Conservation (phyloP, 2,888 invertebrate species). For the Dasysyrphus tricinctus region DNA sequence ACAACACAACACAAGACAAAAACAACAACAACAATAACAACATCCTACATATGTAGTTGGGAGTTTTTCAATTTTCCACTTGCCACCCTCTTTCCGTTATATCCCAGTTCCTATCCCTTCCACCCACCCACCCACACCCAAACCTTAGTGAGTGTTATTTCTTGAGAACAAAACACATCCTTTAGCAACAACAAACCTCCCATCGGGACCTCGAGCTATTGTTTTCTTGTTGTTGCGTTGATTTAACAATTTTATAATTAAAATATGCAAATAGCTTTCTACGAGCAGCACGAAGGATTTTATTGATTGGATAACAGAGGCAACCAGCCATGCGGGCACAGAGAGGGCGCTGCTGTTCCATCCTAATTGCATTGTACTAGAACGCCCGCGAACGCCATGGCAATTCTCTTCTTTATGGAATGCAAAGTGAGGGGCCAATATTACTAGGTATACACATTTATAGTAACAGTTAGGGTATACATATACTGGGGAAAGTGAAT, state of each 20-base stretch:
- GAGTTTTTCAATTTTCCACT: conserved; percentile 71
- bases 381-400: conserved; percentile 46
- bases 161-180: conserved; percentile 11
- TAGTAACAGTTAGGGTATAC: not conserved
- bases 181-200: conserved; percentile 20
- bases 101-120: conserved; percentile 1
- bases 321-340: not conserved
- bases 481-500: not conserved
- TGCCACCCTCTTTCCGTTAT: conserved; percentile 19
- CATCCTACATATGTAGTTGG: conserved; percentile 67
- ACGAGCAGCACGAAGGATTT: conserved; percentile 60
- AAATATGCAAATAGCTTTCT: conserved; percentile 74
- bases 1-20: conserved; percentile 14
- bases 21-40: conserved; percentile 17
- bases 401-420: conserved; percentile 25
- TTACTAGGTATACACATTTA: conserved; percentile 1
- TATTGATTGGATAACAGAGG: conserved; percentile 62
- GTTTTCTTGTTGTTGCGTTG: conserved; percentile 72
- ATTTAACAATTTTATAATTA: conserved; percentile 75
- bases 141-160: conserved; percentile 28
- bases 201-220: conserved; percentile 48
- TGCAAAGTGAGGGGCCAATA: conserved; percentile 36
- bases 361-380: conserved; percentile 70
- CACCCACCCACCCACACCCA: not conserved
- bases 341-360: conserved; percentile 25